Evolutionary conservation across 2,113 vertebrate genomes (phyloP).

Genomic region (Tetrax tetrax): DNA sequence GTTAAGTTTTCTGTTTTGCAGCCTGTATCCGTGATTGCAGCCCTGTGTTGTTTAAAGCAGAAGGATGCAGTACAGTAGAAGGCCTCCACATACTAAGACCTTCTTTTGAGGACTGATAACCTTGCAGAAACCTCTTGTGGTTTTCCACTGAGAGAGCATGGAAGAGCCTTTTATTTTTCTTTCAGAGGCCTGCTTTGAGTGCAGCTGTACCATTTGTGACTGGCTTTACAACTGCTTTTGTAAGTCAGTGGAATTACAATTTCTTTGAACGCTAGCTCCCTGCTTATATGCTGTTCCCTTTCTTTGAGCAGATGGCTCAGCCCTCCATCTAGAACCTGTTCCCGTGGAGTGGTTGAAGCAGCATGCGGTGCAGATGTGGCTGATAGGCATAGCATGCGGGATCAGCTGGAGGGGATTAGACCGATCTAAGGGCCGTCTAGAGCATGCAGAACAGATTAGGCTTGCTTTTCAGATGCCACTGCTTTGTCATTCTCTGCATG

Average conservation of each 20-base stretch:
- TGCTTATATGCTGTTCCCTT: not conserved
- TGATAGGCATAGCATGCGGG: accelerated
- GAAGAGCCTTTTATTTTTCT: not conserved
- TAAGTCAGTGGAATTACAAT: not conserved
- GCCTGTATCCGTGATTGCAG: not conserved
- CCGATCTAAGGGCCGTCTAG: not conserved
- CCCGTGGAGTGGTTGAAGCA: not conserved
- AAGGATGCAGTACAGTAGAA: not conserved
- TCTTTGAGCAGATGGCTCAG: not conserved
- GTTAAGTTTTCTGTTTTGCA: not conserved
- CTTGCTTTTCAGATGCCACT: not conserved
- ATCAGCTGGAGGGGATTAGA: not conserved
- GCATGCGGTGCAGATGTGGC: accelerated
- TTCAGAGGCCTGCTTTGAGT: not conserved
- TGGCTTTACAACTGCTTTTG: not conserved
- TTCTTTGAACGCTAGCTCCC: not conserved
- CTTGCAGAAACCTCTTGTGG: not conserved
- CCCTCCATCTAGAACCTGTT: not conserved
- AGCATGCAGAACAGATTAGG: constrained; percentile 10
- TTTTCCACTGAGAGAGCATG: not conserved
- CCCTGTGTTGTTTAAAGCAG: not conserved
- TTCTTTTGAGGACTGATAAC: not conserved
- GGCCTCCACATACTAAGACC: not conserved
- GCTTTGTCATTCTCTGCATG: not conserved
- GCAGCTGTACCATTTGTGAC: not conserved